Evolutionary conservation across 2,797 vertebrate species (phyloP).

Genomic region (Scyliorhinus canicula): DNA sequence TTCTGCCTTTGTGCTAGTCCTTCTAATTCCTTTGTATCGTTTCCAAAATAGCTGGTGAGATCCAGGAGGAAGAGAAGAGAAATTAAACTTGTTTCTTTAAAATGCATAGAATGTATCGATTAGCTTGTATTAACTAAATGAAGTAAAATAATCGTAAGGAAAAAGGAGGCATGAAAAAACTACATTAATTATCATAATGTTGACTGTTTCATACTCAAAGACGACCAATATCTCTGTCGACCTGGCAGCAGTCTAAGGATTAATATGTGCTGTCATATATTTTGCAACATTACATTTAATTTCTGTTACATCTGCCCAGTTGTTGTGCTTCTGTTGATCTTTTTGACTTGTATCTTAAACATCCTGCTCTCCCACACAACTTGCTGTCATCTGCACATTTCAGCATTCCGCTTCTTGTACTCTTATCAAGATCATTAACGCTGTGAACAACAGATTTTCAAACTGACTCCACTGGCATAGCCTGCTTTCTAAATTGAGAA

Average conservation of each 20-base stretch:
- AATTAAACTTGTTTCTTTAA: background rate
- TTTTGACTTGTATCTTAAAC: background rate
- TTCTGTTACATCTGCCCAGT: background rate
- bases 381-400: background rate
- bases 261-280: background rate
- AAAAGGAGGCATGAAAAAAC: background rate
- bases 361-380: conserved; percentile 21
- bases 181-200: background rate
- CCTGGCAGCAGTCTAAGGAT: background rate
- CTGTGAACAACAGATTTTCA: background rate
- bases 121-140: background rate
- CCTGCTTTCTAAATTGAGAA: background rate
- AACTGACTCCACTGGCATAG: background rate
- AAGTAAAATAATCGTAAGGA: background rate
- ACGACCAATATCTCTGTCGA: background rate
- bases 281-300: background rate
- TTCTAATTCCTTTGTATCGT: background rate
- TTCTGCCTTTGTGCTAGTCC: background rate
- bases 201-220: background rate
- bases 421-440: background rate
- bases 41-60: background rate
- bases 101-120: background rate
- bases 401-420: background rate
- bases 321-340: background rate
- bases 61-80: background rate